phyloP scores from a whole-genome alignment of 92 coral and sea anemone genomes.

The Actinostola sp. region DNA sequence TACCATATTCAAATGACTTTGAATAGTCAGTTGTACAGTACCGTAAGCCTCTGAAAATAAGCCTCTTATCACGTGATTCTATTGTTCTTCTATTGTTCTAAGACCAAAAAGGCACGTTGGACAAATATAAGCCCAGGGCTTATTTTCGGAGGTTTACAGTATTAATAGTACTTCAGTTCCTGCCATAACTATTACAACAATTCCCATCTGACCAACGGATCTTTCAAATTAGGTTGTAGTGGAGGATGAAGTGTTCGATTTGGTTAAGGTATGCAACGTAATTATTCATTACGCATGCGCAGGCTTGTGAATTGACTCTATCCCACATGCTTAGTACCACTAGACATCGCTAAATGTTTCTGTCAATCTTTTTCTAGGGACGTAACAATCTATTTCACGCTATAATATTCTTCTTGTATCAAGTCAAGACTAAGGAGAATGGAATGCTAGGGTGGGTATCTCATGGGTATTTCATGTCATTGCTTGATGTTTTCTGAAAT shows the following conservation, averaged over 20 bases:
- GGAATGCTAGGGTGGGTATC: conserved; percentile 99
- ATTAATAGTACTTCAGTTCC: too few species aligned
- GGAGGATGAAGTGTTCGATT: conserved; percentile 93
- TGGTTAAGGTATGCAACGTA: conserved; percentile 76
- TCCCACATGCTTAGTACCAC: background rate
- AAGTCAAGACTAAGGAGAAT: conserved; percentile 83
- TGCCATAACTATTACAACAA: too few species aligned
- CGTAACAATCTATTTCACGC: conserved; percentile 94
- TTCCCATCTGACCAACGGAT: too few species aligned
- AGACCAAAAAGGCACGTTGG: too few species aligned
- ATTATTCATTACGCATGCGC: background rate
- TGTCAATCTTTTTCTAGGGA: conserved; percentile 59
- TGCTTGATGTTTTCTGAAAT: background rate
- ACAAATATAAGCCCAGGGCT: too few species aligned
- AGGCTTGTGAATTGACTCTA: background rate
- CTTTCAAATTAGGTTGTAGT: conserved; percentile 95
- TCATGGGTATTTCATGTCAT: background rate
- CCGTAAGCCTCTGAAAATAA: too few species aligned
- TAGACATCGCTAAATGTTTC: background rate
- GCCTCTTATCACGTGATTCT: too few species aligned
- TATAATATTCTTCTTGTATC: conserved; percentile 83
- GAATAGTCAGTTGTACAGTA: too few species aligned
- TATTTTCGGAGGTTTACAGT: too few species aligned
- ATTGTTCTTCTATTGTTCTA: too few species aligned
- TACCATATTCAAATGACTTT: too few species aligned